These are phyloP conservation scores for Cephus nigrinus DNA, from an alignment of 2,888 invertebrate genomes.

Conservation along the genomic window DNA sequence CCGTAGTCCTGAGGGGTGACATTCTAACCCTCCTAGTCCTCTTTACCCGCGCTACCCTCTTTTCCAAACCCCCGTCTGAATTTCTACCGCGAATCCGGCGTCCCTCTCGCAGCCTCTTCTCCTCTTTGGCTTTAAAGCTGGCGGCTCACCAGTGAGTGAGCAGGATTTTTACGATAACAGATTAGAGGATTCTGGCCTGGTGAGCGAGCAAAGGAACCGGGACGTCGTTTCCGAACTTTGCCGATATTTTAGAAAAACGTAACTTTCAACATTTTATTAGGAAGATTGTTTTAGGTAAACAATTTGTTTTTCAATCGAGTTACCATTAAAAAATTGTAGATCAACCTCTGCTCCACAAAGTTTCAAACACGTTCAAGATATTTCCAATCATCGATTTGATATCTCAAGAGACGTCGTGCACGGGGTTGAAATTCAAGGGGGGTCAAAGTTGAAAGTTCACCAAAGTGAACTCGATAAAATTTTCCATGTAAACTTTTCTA, in stretches of 20 bases:
- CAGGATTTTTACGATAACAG: slow-evolving; percentile 58
- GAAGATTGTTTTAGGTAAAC: background rate
- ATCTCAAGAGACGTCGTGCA: background rate
- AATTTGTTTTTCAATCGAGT: background rate
- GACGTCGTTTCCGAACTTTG: slow-evolving; percentile 30
- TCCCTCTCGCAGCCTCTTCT: slow-evolving; percentile 12
- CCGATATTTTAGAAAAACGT: background rate
- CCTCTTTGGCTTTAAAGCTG: slow-evolving; percentile 40
- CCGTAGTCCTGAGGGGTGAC: slow-evolving; percentile 40
- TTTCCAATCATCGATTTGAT: background rate
- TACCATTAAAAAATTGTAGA: background rate
- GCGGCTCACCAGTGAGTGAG: slow-evolving; percentile 42
- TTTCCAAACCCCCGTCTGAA: background rate
- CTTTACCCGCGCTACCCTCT: background rate
- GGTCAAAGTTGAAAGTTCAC: background rate
- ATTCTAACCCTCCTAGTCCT: slow-evolving; percentile 33
- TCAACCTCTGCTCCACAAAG: background rate
- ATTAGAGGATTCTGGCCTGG: slow-evolving; percentile 49
- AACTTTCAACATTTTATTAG: background rate
- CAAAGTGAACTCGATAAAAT: background rate
- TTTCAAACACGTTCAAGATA: background rate
- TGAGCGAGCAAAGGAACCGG: slow-evolving; percentile 31
- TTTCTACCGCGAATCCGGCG: slow-evolving; percentile 6
- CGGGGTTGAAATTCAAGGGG: background rate
- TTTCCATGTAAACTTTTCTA: background rate